phyloP scores from a whole-genome alignment of 2,888 invertebrate species.

The Temnothorax ravouxi region DNA sequence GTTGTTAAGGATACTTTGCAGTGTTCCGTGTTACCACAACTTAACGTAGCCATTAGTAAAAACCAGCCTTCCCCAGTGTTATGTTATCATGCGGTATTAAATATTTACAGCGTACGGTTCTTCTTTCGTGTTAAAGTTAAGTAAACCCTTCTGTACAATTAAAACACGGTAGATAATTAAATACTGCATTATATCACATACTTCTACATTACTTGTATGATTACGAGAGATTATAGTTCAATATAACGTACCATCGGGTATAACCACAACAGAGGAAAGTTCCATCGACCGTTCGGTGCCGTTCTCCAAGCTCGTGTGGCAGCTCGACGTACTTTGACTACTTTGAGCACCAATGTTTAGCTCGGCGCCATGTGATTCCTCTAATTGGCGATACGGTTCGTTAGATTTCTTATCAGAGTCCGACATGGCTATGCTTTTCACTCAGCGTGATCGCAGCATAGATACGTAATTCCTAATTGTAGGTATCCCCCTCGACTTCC shows the following conservation, averaged over 20 bases:
- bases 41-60: constrained; percentile 56
- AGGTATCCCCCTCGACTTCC: neutral
- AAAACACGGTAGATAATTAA: constrained; percentile 13
- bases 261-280: constrained; percentile 93
- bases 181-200: constrained; percentile 40
- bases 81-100: constrained; percentile 64
- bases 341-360: constrained; percentile 73
- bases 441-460: neutral
- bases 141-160: constrained; percentile 67
- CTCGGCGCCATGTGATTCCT: constrained; percentile 80
- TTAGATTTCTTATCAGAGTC: constrained; percentile 75
- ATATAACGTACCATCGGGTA: constrained; percentile 90
- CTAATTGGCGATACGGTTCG: constrained; percentile 82
- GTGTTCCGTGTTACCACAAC: constrained; percentile 29
- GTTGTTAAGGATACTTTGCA: constrained; percentile 51
- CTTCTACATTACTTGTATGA: constrained; percentile 11
- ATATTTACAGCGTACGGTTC: constrained; percentile 66
- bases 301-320: constrained; percentile 70
- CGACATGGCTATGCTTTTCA: constrained; percentile 69
- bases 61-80: constrained; percentile 52
- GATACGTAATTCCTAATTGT: neutral
- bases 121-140: constrained; percentile 59
- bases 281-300: constrained; percentile 87
- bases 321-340: constrained; percentile 64
- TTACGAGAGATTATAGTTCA: neutral